phyloP scores from a whole-genome alignment of 2,888 invertebrate genomes.

The Metopia argyrocephala region DNA sequence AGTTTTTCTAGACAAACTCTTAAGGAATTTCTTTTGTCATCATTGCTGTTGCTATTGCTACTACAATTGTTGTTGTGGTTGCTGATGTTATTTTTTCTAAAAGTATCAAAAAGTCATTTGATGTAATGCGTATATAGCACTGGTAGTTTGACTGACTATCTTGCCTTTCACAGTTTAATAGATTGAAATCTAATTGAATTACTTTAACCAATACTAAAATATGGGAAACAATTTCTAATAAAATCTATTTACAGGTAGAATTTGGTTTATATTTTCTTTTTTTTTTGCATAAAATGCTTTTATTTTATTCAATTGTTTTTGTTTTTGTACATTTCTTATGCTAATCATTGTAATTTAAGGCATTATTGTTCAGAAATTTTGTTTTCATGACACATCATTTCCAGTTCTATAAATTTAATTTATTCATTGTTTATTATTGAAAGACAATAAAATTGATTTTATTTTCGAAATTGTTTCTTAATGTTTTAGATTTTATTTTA shows the following conservation, averaged over 20 bases:
- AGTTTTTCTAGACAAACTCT: background rate
- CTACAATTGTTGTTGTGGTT: background rate
- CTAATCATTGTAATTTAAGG: background rate
- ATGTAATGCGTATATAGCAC: constrained; percentile 47
- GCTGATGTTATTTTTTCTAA: constrained; percentile 12
- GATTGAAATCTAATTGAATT: constrained; percentile 48
- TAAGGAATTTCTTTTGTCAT: background rate
- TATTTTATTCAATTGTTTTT: background rate
- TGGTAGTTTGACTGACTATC: constrained; percentile 2
- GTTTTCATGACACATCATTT: background rate
- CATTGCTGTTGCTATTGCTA: background rate
- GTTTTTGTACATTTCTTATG: background rate
- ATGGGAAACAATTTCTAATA: background rate
- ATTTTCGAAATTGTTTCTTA: background rate
- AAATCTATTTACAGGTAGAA: background rate
- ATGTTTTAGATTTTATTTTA: background rate
- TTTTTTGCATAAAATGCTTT: background rate
- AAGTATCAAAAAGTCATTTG: constrained; percentile 50
- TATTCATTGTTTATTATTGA: constrained; percentile 52
- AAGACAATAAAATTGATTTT: constrained; percentile 44
- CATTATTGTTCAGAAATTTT: background rate
- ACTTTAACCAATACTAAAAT: background rate
- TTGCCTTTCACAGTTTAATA: background rate
- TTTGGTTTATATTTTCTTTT: background rate
- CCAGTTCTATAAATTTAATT: constrained; percentile 36